phyloP scores from a whole-genome alignment of 2,797 vertebrate genomes.

The Dendrocincla fuliginosa region DNA sequence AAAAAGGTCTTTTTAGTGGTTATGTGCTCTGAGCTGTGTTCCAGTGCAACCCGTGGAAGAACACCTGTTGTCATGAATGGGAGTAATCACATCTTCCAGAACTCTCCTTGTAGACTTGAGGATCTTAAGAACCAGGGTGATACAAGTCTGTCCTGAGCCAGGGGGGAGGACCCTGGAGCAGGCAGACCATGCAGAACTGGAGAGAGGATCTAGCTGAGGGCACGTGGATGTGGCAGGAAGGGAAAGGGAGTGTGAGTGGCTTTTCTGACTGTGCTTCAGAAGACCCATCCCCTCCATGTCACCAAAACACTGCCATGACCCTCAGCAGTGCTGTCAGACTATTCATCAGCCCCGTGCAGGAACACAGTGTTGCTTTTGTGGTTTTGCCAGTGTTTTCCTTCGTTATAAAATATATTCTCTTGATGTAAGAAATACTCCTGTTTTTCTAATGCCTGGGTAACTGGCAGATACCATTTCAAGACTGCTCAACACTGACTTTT shows the following conservation, averaged over 20 bases:
- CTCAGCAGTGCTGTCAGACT: not conserved
- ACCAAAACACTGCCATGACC: not conserved
- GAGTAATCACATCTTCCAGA: not conserved
- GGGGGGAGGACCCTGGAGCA: not conserved
- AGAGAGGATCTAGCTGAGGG: not conserved
- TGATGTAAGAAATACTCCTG: not conserved
- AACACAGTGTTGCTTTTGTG: rapidly evolving
- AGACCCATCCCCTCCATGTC: not conserved
- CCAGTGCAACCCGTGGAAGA: not conserved
- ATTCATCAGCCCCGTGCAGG: not conserved
- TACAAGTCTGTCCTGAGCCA: rapidly evolving
- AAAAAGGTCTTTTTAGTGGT: not conserved
- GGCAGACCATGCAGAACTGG: not conserved
- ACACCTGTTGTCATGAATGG: not conserved
- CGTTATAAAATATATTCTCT: not conserved
- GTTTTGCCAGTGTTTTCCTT: not conserved
- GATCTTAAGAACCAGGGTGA: not conserved
- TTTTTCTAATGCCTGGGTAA: not conserved
- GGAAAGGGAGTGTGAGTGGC: not conserved
- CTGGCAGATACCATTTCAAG: not conserved
- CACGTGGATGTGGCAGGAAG: not conserved
- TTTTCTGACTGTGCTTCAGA: not conserved
- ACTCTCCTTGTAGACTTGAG: not conserved
- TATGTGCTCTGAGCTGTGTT: not conserved
- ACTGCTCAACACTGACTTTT: not conserved